Base-by-base conservation (phyloP, 2,113 vertebrate species). In the Nyctibius bracteatus region DNA sequence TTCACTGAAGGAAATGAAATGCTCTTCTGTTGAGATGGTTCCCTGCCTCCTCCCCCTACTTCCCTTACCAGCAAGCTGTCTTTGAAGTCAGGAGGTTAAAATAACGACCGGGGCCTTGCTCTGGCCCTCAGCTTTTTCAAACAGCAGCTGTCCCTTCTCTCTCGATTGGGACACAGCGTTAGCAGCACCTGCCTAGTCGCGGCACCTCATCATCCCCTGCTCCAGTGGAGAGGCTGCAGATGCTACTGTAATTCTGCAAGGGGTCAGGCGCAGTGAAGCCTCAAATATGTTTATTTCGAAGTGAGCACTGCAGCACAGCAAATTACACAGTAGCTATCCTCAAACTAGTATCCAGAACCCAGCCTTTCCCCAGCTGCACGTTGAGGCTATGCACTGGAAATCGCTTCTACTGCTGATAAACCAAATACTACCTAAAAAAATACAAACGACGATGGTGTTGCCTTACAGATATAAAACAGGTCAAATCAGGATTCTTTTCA, bases 31-130 rank as follows among this genome's bases (percentile, higher is more conserved):
- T 98, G 97, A 95, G 95, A 96, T 94, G 95, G 94, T 97, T 92
- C 97, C 92, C 82, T 95, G 96, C 92, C 92, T 93, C 39, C 62
- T 75, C 89, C 94, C 88, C 92, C 65, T n/a, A n/a, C 65, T 93
- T 94, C 73, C 90, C 90, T 93, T 93, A 92, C 72, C 89, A 90
- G 88, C 81, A 88, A 89, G 88, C 79, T 49, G 67, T 66, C 97
- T 99, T 98, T 98, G 98, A 99, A 98, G 98, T 98, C 97, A 97
- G 97, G 97, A 98, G 99, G 98, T 98, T 98, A 98, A 98, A 98
- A 98, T 98, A 99, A 98, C 97, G 97, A 98, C 97, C 86, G 11
- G 81, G 85, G 98, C 97, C 96, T 96, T 90, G 91, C 95, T 54
- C 79, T 37, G 82, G 88, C 80, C 84, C 86, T 96, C 93, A 63